Base-by-base conservation (phyloP, 2,888 invertebrate genomes). In the Drosophila bunnanda region DNA sequence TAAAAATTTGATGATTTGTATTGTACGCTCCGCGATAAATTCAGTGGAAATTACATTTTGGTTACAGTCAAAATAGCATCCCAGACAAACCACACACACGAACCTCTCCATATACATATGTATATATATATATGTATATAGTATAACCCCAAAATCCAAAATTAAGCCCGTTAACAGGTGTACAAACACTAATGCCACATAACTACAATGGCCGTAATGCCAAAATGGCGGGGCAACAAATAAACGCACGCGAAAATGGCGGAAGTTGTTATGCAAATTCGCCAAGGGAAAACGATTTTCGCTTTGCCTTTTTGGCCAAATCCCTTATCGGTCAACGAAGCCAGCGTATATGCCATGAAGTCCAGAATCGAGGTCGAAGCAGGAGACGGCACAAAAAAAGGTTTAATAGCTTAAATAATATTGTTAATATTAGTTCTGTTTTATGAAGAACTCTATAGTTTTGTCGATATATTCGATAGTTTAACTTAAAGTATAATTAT, bases 251-350 rank as follows among this genome's bases (percentile, higher is more conserved):
- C 69, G 68, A 75, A 73, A 78, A 76, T 68, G 78, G 71, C 79
- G 85, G 76, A 83, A 84, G 85, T 84, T 87, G 84, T 76, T 83
- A 83, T 83, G 83, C 74, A 84, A 83, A 83, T 83, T 79, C 70
- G 71, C 67, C 58, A 80, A 67, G 61, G 30, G 30, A 7, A 15
- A n/a, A n/a, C 36, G 20, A 0, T 22, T 62, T 30, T 43, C 4
- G 25, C 7, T 12, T 34, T 25, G 43, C 34, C 32, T 52, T 53
- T 48, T 30, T 32, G 22, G 44, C 30, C 0, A 54, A 59, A 39
- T 59, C 55, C 59, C 59, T 59, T 59, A 59, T 53, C 59, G 59
- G 55, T 59, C 55, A 55, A 30, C 22, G 28, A 30, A 59, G 39
- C 30, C 62, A 12, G n/a, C 22, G 25, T 44, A 60, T 28, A 56